Base-by-base conservation (phyloP, 1,140 invertebrate genomes). In the Condylostylus longicornis region DNA sequence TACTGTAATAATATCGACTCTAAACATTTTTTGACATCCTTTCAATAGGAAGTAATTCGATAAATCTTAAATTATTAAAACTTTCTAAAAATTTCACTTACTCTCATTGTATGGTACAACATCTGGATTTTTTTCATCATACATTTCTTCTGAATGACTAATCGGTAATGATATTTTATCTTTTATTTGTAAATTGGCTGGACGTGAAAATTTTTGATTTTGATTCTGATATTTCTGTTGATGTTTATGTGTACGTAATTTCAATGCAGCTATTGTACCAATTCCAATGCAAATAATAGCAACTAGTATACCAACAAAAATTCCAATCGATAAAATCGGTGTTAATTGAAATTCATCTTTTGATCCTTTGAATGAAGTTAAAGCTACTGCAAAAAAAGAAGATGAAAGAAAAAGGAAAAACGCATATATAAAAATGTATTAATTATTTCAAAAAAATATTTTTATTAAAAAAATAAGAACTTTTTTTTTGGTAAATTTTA, bases 21-120 rank as follows among this genome's bases (percentile, higher is more conserved):
- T n/a, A n/a, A n/a, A n/a, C n/a, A n/a, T n/a, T n/a, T n/a, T n/a
- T n/a, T n/a, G n/a, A n/a, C n/a, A n/a, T n/a, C n/a, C n/a, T n/a
- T n/a, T n/a, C n/a, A n/a, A n/a, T n/a, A n/a, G n/a, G n/a, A n/a
- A n/a, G n/a, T n/a, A n/a, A n/a, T n/a, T n/a, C n/a, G n/a, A n/a
- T n/a, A n/a, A n/a, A n/a, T 25, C 7, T 25, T 25, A 25, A 25
- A 25, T 25, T n/a, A 25, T 25, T n/a, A n/a, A n/a, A n/a, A n/a
- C n/a, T n/a, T n/a, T n/a, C n/a, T n/a, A n/a, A n/a, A n/a, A n/a
- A 6, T 13, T 31, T 35, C 34, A 58, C 61, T 66, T 68, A 86
- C 83, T 81, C 79, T 85, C 84, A 61, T 81, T 84, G 51, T 79
- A 74, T 5, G 83, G 83, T 39, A 87, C 79, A 33, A 87, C 74